These are phyloP conservation scores for Toxotes jaculatrix DNA, from an alignment of 2,113 vertebrate species.

Conservation along the genomic window DNA sequence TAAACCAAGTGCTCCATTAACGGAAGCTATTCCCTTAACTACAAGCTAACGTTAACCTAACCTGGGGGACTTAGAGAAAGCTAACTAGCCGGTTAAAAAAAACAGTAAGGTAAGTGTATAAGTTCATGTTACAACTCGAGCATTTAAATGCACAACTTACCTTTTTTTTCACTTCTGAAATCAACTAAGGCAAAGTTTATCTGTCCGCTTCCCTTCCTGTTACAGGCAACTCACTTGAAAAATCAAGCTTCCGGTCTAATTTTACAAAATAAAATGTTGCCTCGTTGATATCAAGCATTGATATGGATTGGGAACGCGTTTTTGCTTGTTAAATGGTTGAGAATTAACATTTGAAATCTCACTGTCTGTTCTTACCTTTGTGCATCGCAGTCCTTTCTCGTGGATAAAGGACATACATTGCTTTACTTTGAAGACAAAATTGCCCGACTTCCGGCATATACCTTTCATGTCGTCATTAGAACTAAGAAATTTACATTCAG, in stretches of 20 bases:
- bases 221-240: not conserved
- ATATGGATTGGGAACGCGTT: not conserved
- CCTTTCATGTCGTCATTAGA: too few relatives aligned
- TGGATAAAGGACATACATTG: not conserved
- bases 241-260: not conserved
- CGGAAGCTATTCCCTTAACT: not conserved
- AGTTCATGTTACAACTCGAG: not conserved
- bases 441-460: not conserved
- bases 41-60: conserved; percentile 5
- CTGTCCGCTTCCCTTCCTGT: conserved; percentile 40
- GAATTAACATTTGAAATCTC: not conserved
- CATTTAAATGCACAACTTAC: not conserved
- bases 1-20: not conserved
- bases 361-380: not conserved
- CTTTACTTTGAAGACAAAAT: conserved; percentile 24
- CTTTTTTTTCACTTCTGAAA: not conserved
- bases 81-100: not conserved
- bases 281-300: not conserved
- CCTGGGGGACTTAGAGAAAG: not conserved
- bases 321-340: too few relatives aligned
- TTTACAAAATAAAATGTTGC: conserved; percentile 19
- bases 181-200: conserved; percentile 1
- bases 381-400: not conserved
- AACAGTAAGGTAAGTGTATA: rapidly evolving
- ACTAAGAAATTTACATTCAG: too few relatives aligned